Base-by-base conservation (phyloP, 2,113 vertebrate species). In the Verasper variegatus region DNA sequence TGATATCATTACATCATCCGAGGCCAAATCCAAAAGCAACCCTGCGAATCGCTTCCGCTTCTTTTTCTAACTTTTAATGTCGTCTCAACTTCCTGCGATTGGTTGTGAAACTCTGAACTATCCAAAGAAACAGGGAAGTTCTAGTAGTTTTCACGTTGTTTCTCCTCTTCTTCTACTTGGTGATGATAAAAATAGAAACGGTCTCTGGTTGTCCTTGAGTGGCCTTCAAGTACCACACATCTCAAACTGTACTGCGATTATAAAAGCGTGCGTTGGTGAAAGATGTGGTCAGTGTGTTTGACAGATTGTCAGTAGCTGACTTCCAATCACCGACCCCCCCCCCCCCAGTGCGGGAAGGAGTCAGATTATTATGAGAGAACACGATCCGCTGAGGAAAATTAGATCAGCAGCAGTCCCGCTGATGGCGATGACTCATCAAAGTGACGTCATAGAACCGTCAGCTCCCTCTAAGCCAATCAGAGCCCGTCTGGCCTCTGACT, bases 391-490 rank as follows among this genome's bases (percentile, higher is more conserved):
- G 58, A 59, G 37, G n/a, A 54, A 74, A 81, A 86, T 76, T 51
- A 81, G 74, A 84, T 84, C 62, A 68, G 42, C 62, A 62, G 42
- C 73, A 52, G 51, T 65, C 37, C 66, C 35, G 37, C 60, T 67
- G 68, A 68, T 23, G 20, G 26, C 61, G 75, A 78, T 91, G 90
- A 92, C 70, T 92, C 88, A 88, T 83, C 81, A 68, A 20, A 40
- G 54, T 76, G 87, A 87, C 68, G n/a, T 90, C 89, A 84, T 40
- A 13, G 68, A 74, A 77, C 61, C 74, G 80, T 79, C 74, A 81
- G 60, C 64, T 59, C 45, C 75, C 1, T n/a, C 54, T 58, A 27
- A 78, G 78, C 86, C 92, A 90, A 89, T 83, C 71, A 21, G 27
- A 81, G 68, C 52, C 49, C 3, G 35, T n/a, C 54, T 31, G 59